phyloP scores from a whole-genome alignment of 2,113 vertebrate species.

The Trematocara marginatum region DNA sequence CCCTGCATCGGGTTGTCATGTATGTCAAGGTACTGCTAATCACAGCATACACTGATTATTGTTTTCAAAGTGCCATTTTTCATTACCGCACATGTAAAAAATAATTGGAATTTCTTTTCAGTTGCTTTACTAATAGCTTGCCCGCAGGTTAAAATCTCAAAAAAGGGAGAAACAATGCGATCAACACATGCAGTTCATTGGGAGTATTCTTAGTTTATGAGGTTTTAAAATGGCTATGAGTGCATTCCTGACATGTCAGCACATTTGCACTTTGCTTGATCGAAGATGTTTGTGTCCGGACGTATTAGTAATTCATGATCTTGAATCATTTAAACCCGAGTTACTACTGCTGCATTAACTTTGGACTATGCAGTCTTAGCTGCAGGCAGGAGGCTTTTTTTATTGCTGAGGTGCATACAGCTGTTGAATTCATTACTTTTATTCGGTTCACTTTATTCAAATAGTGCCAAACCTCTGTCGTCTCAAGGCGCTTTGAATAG shows the following conservation, averaged over 20 bases:
- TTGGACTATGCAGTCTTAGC: background rate
- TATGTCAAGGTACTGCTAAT: constrained; percentile 31
- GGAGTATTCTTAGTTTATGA: background rate
- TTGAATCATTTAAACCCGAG: background rate
- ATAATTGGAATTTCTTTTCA: constrained; percentile 50
- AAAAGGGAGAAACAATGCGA: constrained; percentile 16
- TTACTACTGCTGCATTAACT: background rate
- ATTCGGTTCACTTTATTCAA: background rate
- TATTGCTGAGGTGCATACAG: background rate
- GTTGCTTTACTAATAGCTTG: constrained; percentile 38
- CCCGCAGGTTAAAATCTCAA: constrained; percentile 46
- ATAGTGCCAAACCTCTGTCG: background rate
- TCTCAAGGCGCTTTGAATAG: background rate
- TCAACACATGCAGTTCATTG: constrained; percentile 45
- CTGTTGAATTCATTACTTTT: background rate
- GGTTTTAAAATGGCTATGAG: background rate
- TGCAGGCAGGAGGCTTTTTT: background rate
- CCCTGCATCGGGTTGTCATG: background rate
- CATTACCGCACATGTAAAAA: constrained; percentile 44
- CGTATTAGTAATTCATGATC: background rate
- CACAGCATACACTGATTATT: constrained; percentile 39
- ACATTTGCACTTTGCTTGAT: background rate
- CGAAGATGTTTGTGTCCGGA: background rate
- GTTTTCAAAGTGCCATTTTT: constrained; percentile 48
- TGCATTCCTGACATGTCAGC: background rate